These are phyloP conservation scores for Molossus molossus DNA, from an alignment of 2,797 vertebrate species.

Conservation along the genomic window DNA sequence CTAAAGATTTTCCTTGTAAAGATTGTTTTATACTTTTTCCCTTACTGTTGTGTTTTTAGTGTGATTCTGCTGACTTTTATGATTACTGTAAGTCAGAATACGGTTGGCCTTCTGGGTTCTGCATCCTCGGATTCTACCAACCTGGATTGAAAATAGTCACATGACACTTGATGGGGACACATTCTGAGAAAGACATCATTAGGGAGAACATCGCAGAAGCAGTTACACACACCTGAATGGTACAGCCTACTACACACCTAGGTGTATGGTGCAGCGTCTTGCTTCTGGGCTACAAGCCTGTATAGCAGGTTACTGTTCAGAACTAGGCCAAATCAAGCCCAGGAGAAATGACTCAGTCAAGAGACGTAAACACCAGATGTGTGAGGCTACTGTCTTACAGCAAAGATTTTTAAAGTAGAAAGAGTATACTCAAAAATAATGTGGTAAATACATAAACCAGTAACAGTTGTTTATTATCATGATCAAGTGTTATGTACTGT, in stretches of 20 bases:
- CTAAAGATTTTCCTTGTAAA: slow-evolving; percentile 9
- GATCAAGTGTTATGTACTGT: neutral
- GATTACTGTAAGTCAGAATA: neutral
- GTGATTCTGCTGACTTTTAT: neutral
- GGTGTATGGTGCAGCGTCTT: neutral
- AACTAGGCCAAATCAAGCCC: neutral
- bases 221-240: neutral
- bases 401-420: neutral
- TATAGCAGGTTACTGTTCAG: neutral
- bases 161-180: neutral
- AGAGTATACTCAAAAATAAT: too few species aligned
- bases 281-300: neutral
- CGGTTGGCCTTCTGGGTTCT: neutral
- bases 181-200: neutral
- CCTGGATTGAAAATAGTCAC: neutral
- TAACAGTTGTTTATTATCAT: neutral
- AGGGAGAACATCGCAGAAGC: neutral
- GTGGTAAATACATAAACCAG: neutral
- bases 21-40: neutral
- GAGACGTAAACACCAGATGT: neutral
- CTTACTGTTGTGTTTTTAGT: neutral
- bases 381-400: neutral
- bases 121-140: neutral
- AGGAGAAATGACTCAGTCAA: accelerated
- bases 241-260: neutral